Evolutionary conservation across 2,113 vertebrate species (phyloP), one percentile per base, ranked within the genome.

Genomic region (Chitala chitala): DNA sequence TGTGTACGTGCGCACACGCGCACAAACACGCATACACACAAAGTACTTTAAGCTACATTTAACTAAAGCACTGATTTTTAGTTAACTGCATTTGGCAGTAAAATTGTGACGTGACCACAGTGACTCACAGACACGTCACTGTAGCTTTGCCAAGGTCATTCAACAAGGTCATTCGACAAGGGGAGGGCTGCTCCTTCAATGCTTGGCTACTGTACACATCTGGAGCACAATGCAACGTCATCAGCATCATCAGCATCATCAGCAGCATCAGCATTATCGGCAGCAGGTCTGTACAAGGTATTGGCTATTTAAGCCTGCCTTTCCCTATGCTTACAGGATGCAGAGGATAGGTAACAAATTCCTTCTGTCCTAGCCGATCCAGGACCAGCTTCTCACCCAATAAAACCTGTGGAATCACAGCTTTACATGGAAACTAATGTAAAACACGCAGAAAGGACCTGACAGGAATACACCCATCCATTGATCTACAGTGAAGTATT

Each of bases 341-440:
- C 48, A 51, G 48, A 46, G 22, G 22, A 46, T 8, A 55, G 15
- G 20, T 68, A 38, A 46, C 64, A 31, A 15, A 13, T 17, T 7
- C 7, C 33, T 15, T 29, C 7, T 26, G 17, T 5, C 59, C 59
- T 20, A 63, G 29, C 56, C 13, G 13, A n/a, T 8, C 56, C 56
- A 3, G 59, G 31, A 38, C 59, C 38, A 15, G 17, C 59, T 36
- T 29, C 29, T 63, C 31, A 15, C 26, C 51, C 36, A 15, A 58
- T 38, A 40, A 20, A 55, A 31, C n/a, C n/a, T n/a, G n/a, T n/a
- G n/a, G n/a, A 75, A 20, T 13, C 70, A 72, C 70, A 72, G 12
- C 40, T 29, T 58, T 61, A 72, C 55, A 59, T 44, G 29, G 40
- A 13, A 46, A 68, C 54, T 72, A 58, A 72, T 48, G 71, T 72